These are phyloP conservation scores for Acanthornis magna DNA, from an alignment of 2,797 vertebrate genomes.

Conservation along the genomic window DNA sequence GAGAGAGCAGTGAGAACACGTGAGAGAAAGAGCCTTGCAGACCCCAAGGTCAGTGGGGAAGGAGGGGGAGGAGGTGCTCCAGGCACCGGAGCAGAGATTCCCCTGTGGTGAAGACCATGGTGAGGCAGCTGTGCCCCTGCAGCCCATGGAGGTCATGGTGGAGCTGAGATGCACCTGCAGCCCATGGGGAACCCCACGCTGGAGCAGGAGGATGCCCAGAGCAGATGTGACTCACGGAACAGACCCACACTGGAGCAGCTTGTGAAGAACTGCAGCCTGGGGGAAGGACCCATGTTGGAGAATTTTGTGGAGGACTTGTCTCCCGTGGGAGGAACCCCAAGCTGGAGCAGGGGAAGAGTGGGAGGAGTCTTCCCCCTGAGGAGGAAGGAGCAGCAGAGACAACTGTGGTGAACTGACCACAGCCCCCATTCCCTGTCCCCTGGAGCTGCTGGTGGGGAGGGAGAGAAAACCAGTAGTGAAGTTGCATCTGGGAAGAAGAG, in stretches of 20 bases:
- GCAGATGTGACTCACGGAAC: not conserved
- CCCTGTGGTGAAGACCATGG: not conserved
- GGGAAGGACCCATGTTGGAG: not conserved
- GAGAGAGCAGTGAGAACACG: not conserved
- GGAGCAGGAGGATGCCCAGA: not conserved
- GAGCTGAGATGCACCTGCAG: not conserved
- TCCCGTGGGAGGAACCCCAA: rapidly evolving
- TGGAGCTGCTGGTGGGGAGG: rapidly evolving
- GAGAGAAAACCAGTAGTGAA: not conserved
- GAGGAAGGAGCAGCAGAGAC: not conserved
- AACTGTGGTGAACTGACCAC: not conserved
- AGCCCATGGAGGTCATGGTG: not conserved
- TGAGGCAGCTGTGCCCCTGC: not conserved
- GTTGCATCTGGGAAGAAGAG: not conserved
- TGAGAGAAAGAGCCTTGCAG: not conserved
- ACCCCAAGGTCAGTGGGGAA: not conserved
- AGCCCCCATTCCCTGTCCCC: not conserved
- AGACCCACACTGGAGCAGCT: not conserved
- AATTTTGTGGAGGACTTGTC: not conserved
- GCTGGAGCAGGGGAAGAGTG: not conserved
- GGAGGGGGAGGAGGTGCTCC: not conserved
- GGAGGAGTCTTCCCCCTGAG: no score
- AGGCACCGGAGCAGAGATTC: not conserved
- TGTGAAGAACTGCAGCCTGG: not conserved
- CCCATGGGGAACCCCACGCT: not conserved